Conservation (phyloP, 2,888 invertebrate species). For the Rhagophthalmus giganteus region DNA sequence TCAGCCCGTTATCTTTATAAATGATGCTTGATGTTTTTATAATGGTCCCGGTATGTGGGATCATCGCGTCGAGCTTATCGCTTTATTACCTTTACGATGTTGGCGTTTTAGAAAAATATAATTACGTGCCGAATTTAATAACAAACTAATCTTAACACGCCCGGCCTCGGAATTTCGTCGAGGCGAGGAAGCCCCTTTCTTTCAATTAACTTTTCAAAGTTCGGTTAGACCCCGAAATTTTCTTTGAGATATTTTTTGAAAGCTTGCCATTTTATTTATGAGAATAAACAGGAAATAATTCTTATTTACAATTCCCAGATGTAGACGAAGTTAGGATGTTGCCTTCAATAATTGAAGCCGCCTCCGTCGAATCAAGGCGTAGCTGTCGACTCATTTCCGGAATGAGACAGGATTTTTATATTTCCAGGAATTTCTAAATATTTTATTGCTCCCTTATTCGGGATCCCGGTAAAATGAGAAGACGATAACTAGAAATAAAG, state of each 20-base stretch:
- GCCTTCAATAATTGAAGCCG: slow-evolving; percentile 37
- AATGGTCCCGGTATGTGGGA: slow-evolving; percentile 45
- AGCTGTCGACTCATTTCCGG: slow-evolving; percentile 38
- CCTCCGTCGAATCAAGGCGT: slow-evolving; percentile 34
- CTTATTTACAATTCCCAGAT: slow-evolving; percentile 41
- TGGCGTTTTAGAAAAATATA: slow-evolving; percentile 10
- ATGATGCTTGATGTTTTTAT: slow-evolving; percentile 55
- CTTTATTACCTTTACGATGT: slow-evolving; percentile 36
- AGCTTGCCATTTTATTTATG: slow-evolving; percentile 28
- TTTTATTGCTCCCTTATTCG: slow-evolving; percentile 24
- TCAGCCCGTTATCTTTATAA: slow-evolving; percentile 56
- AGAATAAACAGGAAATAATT: slow-evolving; percentile 44
- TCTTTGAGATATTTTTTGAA: slow-evolving; percentile 8
- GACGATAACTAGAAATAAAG: no score
- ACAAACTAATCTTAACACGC: no score
- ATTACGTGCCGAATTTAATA: slow-evolving; percentile 5
- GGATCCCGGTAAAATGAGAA: not conserved
- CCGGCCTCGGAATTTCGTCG: no score
- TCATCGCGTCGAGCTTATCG: slow-evolving; percentile 41
- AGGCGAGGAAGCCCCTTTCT: no score
- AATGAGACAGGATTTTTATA: slow-evolving; percentile 38
- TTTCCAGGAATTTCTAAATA: slow-evolving; percentile 33
- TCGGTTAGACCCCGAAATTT: slow-evolving; percentile 3
- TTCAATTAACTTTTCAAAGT: not conserved
- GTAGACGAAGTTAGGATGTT: slow-evolving; percentile 34